Evolutionary conservation across 2,113 vertebrate species (phyloP).

Genomic region (Cryptotis parvus): DNA sequence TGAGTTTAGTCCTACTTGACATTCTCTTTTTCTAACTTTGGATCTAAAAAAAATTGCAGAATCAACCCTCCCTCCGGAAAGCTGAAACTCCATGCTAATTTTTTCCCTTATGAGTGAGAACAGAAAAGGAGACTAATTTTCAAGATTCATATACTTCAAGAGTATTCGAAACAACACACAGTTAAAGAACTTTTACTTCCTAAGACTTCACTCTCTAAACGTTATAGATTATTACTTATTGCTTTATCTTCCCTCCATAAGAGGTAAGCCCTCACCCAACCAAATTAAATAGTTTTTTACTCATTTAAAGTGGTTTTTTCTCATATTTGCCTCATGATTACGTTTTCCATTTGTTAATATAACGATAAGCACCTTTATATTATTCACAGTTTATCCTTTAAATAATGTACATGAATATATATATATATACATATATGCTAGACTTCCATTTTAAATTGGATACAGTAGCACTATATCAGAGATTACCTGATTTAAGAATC

Average conservation of each 20-base stretch:
- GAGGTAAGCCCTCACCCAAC: not conserved
- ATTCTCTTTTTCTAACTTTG: conserved; percentile 54
- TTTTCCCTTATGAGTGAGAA: not conserved
- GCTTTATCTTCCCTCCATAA: not conserved
- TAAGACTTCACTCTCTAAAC: not conserved
- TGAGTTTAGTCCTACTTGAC: conserved; percentile 22
- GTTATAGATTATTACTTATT: not conserved
- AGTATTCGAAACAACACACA: not conserved
- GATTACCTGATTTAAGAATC: not conserved
- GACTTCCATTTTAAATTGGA: not conserved
- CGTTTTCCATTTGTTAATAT: conserved; percentile 4
- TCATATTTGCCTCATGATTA: conserved; percentile 34
- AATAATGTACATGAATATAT: not conserved
- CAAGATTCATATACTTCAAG: not conserved
- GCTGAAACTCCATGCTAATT: not conserved
- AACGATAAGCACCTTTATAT: not conserved
- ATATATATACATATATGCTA: not conserved
- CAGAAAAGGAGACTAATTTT: conserved; percentile 10
- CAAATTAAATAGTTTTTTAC: not conserved
- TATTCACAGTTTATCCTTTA: not conserved
- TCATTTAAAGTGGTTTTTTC: not conserved
- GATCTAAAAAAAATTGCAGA: conserved; percentile 30
- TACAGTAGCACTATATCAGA: not conserved
- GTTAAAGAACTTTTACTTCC: not conserved
- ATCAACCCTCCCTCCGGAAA: not conserved